A percentile compares a stretch with the other conserved stretches of the same genome.
phyloP scores from a whole-genome alignment of 2,797 vertebrate genomes.

The Anomalospiza imberbis region DNA sequence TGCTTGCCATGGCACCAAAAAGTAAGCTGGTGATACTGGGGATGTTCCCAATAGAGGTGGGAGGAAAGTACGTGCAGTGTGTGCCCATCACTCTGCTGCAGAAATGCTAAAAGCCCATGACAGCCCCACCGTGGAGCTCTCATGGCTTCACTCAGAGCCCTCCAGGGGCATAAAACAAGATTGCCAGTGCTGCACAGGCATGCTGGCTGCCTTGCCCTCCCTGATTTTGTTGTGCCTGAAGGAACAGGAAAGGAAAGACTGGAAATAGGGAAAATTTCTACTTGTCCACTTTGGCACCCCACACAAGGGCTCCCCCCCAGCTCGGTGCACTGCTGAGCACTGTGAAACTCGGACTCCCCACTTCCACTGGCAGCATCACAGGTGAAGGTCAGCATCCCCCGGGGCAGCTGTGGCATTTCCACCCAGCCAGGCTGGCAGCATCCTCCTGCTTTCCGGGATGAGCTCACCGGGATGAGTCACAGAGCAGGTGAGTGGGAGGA shows the following conservation, averaged over 20 bases:
- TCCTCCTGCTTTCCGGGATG: neutral
- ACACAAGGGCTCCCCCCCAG: neutral
- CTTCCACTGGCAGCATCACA: neutral
- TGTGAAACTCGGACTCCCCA: rapidly evolving
- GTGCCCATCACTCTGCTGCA: rapidly evolving
- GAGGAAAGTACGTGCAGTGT: rapidly evolving
- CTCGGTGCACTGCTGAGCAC: rapidly evolving
- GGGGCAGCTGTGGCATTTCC: neutral
- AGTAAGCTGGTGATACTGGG: neutral
- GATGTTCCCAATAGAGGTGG: rapidly evolving
- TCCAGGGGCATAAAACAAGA: neutral
- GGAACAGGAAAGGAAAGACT: neutral
- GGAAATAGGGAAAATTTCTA: neutral
- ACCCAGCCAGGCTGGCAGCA: neutral
- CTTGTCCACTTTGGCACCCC: neutral
- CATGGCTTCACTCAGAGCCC: neutral
- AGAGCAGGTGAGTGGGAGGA: neutral
- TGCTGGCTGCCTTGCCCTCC: rapidly evolving
- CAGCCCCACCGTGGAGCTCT: neutral
- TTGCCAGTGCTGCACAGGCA: rapidly evolving
- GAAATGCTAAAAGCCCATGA: neutral
- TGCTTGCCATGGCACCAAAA: neutral
- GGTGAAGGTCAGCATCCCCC: neutral
- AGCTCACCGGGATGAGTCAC: neutral
- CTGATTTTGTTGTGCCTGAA: neutral